phyloP scores from a whole-genome alignment of 2,888 invertebrate species.

The Neuroscelio doddi region DNA sequence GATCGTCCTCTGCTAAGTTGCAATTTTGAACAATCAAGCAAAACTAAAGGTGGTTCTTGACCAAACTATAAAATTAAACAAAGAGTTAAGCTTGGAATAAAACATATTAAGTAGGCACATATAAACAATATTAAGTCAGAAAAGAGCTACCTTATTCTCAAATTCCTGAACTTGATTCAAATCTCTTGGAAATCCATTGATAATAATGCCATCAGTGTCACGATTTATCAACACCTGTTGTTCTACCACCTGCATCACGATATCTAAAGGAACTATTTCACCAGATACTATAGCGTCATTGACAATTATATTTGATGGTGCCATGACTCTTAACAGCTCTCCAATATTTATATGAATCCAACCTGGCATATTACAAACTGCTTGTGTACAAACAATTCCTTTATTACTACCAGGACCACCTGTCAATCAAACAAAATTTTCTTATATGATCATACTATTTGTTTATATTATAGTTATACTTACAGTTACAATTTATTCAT shows the following conservation, averaged over 20 bases:
- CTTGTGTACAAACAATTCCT: conserved; percentile 83
- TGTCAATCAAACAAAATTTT: conserved; percentile 47
- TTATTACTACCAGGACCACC: conserved; percentile 96
- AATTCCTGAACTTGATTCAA: conserved; percentile 90
- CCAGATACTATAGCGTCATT: conserved; percentile 83
- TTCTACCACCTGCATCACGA: conserved; percentile 84
- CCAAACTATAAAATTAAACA: conserved; percentile 83
- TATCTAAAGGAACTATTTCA: conserved; percentile 86
- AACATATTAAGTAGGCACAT: too few species aligned
- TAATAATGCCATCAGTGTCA: conserved; percentile 82
- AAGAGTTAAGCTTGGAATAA: too few species aligned
- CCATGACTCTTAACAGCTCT: conserved; percentile 82
- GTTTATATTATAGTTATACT: too few species aligned
- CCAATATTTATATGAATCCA: conserved; percentile 88
- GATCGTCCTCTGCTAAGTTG: conserved; percentile 87
- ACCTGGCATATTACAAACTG: conserved; percentile 79
- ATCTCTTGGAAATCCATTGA: conserved; percentile 96
- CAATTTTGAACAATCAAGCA: conserved; percentile 93
- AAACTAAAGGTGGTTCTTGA: conserved; percentile 84
- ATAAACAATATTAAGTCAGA: too few species aligned
- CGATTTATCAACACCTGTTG: conserved; percentile 74
- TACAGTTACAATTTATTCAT: too few species aligned
- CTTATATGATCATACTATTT: background rate
- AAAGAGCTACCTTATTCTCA: conserved; percentile 84
- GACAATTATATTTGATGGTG: conserved; percentile 79